phyloP scores from a whole-genome alignment of 64 coral and sea anemone species.

The Trachythela sp. region DNA sequence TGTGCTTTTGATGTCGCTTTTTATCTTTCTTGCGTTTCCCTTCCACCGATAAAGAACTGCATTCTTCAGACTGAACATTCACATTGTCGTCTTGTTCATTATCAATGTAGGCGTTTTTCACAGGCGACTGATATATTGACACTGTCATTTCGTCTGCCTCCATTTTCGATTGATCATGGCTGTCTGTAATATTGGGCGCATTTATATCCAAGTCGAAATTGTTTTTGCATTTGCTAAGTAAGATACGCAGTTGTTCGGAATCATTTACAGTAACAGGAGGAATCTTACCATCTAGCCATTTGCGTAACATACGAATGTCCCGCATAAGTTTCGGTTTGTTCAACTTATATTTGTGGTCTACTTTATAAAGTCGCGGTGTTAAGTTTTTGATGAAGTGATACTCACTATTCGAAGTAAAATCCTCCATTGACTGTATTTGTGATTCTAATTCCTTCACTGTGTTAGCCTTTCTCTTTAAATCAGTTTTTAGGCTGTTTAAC shows the following conservation, averaged over 20 bases:
- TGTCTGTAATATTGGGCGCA: too few relatives aligned
- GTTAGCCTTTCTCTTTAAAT: slow-evolving; percentile 23
- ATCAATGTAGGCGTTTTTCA: too few relatives aligned
- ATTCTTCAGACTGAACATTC: too few relatives aligned
- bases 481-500: slow-evolving; percentile 39
- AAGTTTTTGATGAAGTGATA: slow-evolving; percentile 17
- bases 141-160: too few relatives aligned
- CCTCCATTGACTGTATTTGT: slow-evolving; percentile 36
- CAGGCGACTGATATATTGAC: too few relatives aligned
- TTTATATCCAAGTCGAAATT: too few relatives aligned
- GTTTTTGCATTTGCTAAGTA: not conserved
- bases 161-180: too few relatives aligned
- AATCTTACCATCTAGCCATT: slow-evolving; percentile 55
- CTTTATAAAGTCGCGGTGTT: not conserved
- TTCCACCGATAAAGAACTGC: too few relatives aligned
- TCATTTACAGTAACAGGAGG: not conserved
- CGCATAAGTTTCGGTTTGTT: slow-evolving; percentile 41
- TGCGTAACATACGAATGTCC: slow-evolving; percentile 42
- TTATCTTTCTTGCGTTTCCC: too few relatives aligned
- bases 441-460: slow-evolving; percentile 34
- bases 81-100: too few relatives aligned
- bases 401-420: slow-evolving; percentile 25
- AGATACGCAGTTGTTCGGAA: not conserved
- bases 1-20: too few relatives aligned
- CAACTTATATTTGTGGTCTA: not conserved